phyloP scores from a whole-genome alignment of 2,797 vertebrate species.

The Microctenopoma steveboyesi region DNA sequence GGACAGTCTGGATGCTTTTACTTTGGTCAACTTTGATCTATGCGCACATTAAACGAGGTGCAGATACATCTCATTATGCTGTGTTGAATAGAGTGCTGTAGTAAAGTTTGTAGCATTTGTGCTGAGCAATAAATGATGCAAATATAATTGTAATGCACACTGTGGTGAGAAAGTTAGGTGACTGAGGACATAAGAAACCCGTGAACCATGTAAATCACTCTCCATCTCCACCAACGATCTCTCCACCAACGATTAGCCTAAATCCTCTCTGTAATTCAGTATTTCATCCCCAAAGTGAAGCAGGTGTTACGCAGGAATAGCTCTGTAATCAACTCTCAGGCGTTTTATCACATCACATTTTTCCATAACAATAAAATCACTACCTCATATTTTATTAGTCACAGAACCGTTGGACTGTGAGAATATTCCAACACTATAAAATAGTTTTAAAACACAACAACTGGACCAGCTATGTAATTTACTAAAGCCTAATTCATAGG shows the following conservation, averaged over 20 bases:
- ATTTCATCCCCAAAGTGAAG: conserved; percentile 50
- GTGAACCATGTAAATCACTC: conserved; percentile 47
- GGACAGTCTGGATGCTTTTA: conserved; percentile 14
- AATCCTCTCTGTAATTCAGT: conserved; percentile 54
- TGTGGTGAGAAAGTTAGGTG: conserved; percentile 13
- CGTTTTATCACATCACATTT: conserved; percentile 57
- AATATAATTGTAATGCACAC: conserved; percentile 34
- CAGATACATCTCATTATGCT: conserved; percentile 11
- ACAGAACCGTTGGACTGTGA: conserved; percentile 53
- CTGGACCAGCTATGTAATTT: conserved; percentile 59
- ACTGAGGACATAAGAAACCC: conserved; percentile 27
- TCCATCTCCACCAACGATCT: conserved; percentile 25
- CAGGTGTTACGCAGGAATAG: conserved; percentile 64
- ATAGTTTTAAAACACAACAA: conserved; percentile 42
- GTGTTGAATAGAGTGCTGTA: conserved; percentile 4
- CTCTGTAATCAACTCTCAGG: conserved; percentile 68
- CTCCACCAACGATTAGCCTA: conserved; percentile 37
- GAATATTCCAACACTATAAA: conserved; percentile 30
- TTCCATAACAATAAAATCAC: conserved; percentile 57
- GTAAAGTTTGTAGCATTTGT: background rate
- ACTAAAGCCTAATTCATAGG: conserved; percentile 27
- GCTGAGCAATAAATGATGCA: conserved; percentile 14
- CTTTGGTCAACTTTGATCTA: conserved; percentile 14
- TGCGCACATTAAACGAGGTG: conserved; percentile 13
- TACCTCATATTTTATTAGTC: conserved; percentile 50